These are phyloP conservation scores for Megalopta genalis DNA, from an alignment of 1,140 invertebrate genomes.

Conservation along the genomic window DNA sequence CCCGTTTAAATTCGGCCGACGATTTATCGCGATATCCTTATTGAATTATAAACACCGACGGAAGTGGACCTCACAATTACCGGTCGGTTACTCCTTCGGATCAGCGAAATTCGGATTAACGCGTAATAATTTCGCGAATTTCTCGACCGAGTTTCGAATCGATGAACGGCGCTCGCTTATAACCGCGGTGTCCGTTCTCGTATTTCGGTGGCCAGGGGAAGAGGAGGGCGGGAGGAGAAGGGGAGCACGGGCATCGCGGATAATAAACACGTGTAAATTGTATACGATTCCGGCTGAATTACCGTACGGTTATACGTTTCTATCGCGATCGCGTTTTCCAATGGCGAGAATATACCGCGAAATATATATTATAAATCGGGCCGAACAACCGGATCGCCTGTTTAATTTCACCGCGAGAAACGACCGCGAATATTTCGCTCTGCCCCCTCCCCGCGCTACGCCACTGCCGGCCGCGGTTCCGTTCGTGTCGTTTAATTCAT, in stretches of 20 bases:
- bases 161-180: background rate
- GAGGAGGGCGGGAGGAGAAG: too few species aligned
- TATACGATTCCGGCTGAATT: background rate
- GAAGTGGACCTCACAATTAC: background rate
- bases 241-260: too few species aligned
- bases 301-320: background rate
- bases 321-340: background rate
- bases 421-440: too few species aligned
- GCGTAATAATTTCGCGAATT: background rate
- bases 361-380: background rate
- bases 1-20: background rate
- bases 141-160: background rate
- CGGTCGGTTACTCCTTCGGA: background rate
- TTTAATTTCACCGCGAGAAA: background rate
- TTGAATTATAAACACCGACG: constrained; percentile 1
- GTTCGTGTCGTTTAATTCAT: constrained; percentile 1
- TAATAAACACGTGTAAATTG: background rate
- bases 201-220: too few species aligned
- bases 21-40: constrained; percentile 1
- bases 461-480: too few species aligned
- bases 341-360: background rate
- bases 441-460: too few species aligned
- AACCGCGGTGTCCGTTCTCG: background rate
- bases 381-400: background rate
- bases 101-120: background rate